Base-by-base conservation (phyloP, 2,797 vertebrate species). In the Novumbra hubbsi region DNA sequence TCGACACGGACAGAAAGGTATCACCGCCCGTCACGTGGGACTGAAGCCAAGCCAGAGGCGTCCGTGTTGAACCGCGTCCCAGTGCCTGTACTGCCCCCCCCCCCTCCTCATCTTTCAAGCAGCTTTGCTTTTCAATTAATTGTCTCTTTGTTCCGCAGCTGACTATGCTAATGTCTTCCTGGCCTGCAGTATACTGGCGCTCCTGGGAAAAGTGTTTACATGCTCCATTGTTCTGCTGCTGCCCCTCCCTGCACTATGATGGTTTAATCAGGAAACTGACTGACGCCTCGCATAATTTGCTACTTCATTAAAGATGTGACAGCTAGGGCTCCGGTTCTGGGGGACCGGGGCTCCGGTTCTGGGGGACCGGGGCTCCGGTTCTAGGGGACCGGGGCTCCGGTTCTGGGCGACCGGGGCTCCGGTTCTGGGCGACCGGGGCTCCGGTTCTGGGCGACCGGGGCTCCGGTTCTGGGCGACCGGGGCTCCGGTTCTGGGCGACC, bases 161-260 rank as follows among this genome's bases (percentile, higher is more conserved):
- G 95, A 95, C 95, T 98, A 97, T 99, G 97, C 96, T 97, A 97
- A 98, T 98, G 92, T 96, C 95, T 97, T 95, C 95, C 95, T 95
- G 94, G 94, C 94, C 93, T 91, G 94, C 93, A 93, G 94, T 94
- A 93, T 95, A 95, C 93, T 93, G 81, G 91, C 90, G 92, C 94
- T 96, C 93, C 92, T 96, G 94, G 95, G 94, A 95, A 96, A 95
- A 94, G 94, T 91, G 89, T 96, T 96, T 96, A 97, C 94, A 95
- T 95, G 94, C 93, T 85, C 89, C 80, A 96, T 98, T 98, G 96
- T 99, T 94, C 96, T 92, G 90, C 88, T 89, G 89, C 91, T 79
- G 92, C 94, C 94, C 95, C 93, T 94, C 90, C 90, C 88, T 60
- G 87, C 90, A 94, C 88, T 95, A 95, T 95, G 96, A 97, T 97